phyloP scores from a whole-genome alignment of 1,140 invertebrate genomes.

The Lineus longissimus region DNA sequence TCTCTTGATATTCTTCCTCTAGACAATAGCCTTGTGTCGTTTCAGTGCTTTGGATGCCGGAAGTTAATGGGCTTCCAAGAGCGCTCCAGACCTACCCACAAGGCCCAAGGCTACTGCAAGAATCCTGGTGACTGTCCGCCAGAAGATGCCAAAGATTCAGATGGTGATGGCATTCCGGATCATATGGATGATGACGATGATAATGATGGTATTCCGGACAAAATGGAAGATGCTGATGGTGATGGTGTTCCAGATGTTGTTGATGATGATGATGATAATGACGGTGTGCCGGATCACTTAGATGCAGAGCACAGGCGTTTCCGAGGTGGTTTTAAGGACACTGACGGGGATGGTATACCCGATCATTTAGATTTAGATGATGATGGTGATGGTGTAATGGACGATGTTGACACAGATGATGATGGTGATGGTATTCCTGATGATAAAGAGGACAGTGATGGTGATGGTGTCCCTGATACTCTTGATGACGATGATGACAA shows the following conservation, averaged over 20 bases:
- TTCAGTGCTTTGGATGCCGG: too few species aligned
- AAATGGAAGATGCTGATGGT: constrained; percentile 32
- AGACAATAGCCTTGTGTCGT: too few species aligned
- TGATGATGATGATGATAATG: constrained; percentile 39
- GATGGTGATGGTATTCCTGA: constrained; percentile 26
- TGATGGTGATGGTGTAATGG: constrained; percentile 23
- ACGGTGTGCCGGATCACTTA: constrained; percentile 44
- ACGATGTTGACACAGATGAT: constrained; percentile 22
- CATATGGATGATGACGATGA: constrained; percentile 32
- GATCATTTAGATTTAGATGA: constrained; percentile 28
- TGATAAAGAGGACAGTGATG: constrained; percentile 18
- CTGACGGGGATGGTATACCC: constrained; percentile 28
- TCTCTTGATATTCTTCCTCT: too few species aligned
- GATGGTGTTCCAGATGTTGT: constrained; percentile 39
- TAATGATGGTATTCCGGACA: constrained; percentile 39
- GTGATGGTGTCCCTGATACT: constrained; percentile 25
- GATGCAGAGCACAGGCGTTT: constrained; percentile 13
- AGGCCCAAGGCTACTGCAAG: too few species aligned
- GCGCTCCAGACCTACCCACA: too few species aligned
- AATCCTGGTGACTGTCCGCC: constrained; percentile 34
- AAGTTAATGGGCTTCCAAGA: too few species aligned
- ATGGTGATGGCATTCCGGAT: constrained; percentile 27
- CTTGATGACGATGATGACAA: constrained; percentile 24
- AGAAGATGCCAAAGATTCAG: constrained; percentile 24
- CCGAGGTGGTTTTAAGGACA: constrained; percentile 14